Evolutionary conservation across 2,797 vertebrate genomes (phyloP).

Genomic region (Salmo trutta): DNA sequence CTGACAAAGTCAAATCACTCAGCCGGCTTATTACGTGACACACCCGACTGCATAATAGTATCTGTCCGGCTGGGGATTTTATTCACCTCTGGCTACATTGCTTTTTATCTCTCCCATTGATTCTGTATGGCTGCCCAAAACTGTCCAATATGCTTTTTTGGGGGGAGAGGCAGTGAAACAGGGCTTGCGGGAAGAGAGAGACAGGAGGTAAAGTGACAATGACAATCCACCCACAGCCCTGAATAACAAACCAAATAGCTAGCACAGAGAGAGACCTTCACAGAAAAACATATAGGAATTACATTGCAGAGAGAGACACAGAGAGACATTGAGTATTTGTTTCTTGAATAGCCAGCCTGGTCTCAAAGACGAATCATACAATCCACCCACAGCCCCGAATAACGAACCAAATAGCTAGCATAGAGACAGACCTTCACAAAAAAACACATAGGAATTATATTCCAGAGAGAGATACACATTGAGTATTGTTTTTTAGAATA

Average conservation of each 20-base stretch:
- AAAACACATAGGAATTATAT: background rate
- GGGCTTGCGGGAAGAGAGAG: slow-evolving; percentile 10
- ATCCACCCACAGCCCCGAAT: background rate
- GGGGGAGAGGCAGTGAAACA: slow-evolving; percentile 5
- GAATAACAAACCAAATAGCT: background rate
- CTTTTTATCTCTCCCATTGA: slow-evolving; percentile 72
- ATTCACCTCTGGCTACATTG: slow-evolving; percentile 63
- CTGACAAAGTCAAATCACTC: slow-evolving; percentile 63
- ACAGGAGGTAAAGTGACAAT: slow-evolving; percentile 4
- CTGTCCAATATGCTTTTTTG: slow-evolving; percentile 43
- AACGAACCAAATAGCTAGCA: background rate
- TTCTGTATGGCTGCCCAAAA: slow-evolving; percentile 70
- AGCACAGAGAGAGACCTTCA: background rate
- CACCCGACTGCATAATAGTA: slow-evolving; percentile 43
- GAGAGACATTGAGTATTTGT: no score
- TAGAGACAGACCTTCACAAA: background rate
- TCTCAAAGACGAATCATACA: no score
- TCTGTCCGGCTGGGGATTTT: slow-evolving; percentile 50
- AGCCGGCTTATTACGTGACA: slow-evolving; percentile 40
- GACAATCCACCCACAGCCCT: background rate
- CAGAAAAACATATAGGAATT: background rate
- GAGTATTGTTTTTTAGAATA: no score
- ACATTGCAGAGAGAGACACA: background rate
- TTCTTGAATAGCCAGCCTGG: no score
- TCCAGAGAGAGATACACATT: background rate